A percentile compares a stretch with the other conserved stretches of the same genome.
Conservation (phyloP, 2,888 invertebrate genomes). For the Acheta domesticus region DNA sequence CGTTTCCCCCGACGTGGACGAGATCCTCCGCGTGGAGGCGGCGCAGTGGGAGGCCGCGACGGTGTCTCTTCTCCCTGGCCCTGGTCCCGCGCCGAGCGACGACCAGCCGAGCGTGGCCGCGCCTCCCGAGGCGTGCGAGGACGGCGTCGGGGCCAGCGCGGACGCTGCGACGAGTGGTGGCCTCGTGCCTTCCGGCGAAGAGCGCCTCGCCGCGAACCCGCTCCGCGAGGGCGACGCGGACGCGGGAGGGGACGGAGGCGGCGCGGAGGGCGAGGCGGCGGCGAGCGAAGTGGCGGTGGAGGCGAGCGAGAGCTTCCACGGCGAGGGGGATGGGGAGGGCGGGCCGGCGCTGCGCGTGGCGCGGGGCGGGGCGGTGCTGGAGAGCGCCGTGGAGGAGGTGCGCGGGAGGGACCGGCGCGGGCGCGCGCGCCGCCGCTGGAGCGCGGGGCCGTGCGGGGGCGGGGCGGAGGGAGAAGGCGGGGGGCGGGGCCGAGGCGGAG, state of each 20-base stretch:
- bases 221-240: too few relatives aligned
- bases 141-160: too few relatives aligned
- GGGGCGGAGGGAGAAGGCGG: too few relatives aligned
- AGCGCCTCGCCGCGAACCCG: too few relatives aligned
- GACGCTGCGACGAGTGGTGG: too few relatives aligned
- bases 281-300: not conserved
- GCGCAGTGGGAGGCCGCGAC: not conserved
- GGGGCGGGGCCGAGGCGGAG: not conserved
- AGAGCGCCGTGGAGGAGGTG: slow-evolving; percentile 18
- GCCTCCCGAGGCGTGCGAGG: too few relatives aligned
- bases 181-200: too few relatives aligned
- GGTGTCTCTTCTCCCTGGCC: too few relatives aligned
- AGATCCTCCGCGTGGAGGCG: not conserved
- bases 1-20: not conserved
- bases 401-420: not conserved
- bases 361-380: not conserved
- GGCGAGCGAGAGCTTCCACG: not conserved
- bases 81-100: too few relatives aligned
- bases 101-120: too few relatives aligned
- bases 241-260: too few relatives aligned
- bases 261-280: not conserved
- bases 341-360: not conserved
- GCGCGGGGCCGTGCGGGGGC: not conserved
- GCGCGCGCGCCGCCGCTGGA: not conserved
- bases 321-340: not conserved